Evolutionary conservation across 2,113 vertebrate species (phyloP).

Genomic region (Apodemus speciosus): DNA sequence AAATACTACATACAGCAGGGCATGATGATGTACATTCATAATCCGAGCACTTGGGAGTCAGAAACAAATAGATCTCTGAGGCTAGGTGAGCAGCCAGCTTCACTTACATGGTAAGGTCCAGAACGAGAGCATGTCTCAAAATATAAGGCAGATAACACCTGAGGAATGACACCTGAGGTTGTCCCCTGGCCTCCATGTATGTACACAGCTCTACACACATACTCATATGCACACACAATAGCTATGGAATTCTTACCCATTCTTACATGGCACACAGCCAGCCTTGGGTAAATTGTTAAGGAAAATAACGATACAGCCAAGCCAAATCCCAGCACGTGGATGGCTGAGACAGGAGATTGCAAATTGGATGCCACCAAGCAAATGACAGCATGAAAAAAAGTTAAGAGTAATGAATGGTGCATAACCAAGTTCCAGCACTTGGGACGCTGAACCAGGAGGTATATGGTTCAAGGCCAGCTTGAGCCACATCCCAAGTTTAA

Average conservation of each 20-base stretch:
- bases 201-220: no score
- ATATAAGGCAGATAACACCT: background rate
- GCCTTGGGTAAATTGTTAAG: background rate
- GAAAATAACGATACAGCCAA: background rate
- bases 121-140: background rate
- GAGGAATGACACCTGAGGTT: background rate
- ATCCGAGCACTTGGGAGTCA: background rate
- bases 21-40: background rate
- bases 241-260: background rate
- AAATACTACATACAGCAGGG: background rate
- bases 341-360: background rate
- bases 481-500: background rate
- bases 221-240: background rate
- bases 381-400: background rate
- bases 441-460: background rate
- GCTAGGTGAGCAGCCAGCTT: background rate
- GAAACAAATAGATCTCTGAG: background rate
- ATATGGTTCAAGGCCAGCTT: background rate
- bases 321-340: background rate
- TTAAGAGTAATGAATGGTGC: background rate
- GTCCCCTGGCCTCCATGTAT: background rate
- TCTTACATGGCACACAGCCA: background rate
- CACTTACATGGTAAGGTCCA: background rate
- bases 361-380: background rate
- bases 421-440: no score